Conservation (phyloP, 2,113 vertebrate species). For the Pseudopipra pipra region DNA sequence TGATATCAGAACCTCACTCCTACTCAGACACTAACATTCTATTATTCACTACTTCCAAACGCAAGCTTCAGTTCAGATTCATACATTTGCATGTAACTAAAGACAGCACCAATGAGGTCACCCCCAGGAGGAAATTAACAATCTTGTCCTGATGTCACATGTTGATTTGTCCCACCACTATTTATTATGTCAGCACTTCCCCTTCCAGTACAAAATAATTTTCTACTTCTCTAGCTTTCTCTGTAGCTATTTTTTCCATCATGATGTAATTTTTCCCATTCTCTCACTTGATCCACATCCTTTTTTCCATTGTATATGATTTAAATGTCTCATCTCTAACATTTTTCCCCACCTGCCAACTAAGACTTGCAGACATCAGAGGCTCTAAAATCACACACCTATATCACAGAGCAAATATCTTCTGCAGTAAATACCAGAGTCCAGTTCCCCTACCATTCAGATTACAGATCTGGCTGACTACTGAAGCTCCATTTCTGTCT, state of each 20-base stretch:
- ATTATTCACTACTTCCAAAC: background rate
- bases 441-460: background rate
- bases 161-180: background rate
- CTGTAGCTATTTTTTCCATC: background rate
- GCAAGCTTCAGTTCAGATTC: background rate
- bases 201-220: background rate
- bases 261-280: constrained; percentile 4
- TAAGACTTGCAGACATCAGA: background rate
- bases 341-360: background rate
- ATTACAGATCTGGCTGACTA: background rate
- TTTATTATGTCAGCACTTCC: constrained; percentile 2
- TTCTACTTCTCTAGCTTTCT: background rate
- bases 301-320: constrained; percentile 2
- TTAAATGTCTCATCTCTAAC: background rate
- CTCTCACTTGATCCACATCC: background rate
- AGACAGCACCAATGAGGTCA: background rate
- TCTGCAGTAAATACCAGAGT: background rate
- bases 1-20: background rate
- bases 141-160: background rate
- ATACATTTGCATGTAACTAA: background rate
- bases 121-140: background rate
- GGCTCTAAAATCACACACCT: background rate
- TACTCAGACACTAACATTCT: background rate
- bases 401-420: background rate
- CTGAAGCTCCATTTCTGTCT: background rate